Evolutionary conservation across 2,797 vertebrate genomes (phyloP), one percentile per base, ranked within the genome.

Genomic region (Atherinosoma microstoma): DNA sequence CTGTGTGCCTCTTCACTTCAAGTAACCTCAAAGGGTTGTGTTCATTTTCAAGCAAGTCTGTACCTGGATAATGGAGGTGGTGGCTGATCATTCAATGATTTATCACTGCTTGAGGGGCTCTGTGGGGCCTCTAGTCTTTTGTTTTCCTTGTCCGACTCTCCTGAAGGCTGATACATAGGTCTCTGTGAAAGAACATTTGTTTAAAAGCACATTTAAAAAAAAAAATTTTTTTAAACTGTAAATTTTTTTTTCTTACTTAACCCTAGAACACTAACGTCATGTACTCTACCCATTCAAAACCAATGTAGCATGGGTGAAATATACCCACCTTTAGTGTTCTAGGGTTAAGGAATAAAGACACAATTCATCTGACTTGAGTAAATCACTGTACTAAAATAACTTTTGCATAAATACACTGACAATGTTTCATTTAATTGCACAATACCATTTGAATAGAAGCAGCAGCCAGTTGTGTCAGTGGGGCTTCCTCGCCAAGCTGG

Each of bases 111-210:
- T 2, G 97, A 99, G 38, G 97, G 96, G 70, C 97, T 98, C 3
- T 95, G 95, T 36, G 96, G 95, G 69, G 95, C 94, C 65, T 97
- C 97, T 2, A 97, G 95, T 79, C 91, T 94, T 85, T 96, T 98
- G 91, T 99, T 99, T 85, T 99, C 98, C 90, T 99, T 99, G 90
- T 99, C 98, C 0, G 98, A 99, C 90, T 99, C 98, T 77, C 98
- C 98, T 70, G 98, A 99, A 1, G 98, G 98, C 4, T 99, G 98
- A 91, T 98, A 99, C 76, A 95, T 93, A 34, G 95, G 95, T 82
- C 89, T 96, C 78, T 94, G 85, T 94, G 94, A 81, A 30, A 73
- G 40, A 77, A 80, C 6, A 80, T 5, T 68, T 15, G 2, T 38
- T 64, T n/a, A 62, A 22, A 24, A 53, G 42, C 42, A 24, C 0